These are phyloP conservation scores for Drosophila nigricruria DNA, from an alignment of 2,888 invertebrate species.

Conservation along the genomic window DNA sequence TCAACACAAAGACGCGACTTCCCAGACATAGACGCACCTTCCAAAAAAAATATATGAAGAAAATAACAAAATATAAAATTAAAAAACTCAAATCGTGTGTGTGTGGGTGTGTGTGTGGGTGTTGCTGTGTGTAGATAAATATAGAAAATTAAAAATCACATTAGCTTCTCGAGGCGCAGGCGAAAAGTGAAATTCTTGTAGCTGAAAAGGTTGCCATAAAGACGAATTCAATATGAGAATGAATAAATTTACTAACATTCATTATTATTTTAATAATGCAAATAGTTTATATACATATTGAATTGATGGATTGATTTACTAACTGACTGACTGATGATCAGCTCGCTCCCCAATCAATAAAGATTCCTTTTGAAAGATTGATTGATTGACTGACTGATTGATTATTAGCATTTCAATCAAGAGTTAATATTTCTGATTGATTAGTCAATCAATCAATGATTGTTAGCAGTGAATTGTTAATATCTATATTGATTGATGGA, in stretches of 20 bases:
- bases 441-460: no score
- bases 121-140: conserved; percentile 18
- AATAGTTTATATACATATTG: not conserved
- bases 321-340: not conserved
- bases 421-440: no score
- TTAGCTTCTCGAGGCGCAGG: conserved; percentile 32
- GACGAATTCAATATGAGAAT: not conserved
- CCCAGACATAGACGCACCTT: conserved; percentile 30
- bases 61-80: conserved; percentile 6
- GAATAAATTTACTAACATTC: not conserved
- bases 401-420: no score
- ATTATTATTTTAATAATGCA: not conserved
- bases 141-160: conserved; percentile 69
- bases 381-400: not conserved
- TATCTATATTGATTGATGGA: no score
- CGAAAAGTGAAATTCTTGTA: conserved; percentile 15
- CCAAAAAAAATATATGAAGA: not conserved
- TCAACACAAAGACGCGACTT: conserved; percentile 27
- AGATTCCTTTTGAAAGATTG: no score
- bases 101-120: conserved; percentile 5
- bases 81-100: not conserved
- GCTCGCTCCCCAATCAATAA: not conserved
- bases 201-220: conserved; percentile 15
- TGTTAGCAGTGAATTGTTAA: no score
- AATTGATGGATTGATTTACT: not conserved